A percentile compares a stretch with the other conserved stretches of the same genome.
Conservation (phyloP, 2,888 invertebrate species). For the Eudasyphora cyanicolor region DNA sequence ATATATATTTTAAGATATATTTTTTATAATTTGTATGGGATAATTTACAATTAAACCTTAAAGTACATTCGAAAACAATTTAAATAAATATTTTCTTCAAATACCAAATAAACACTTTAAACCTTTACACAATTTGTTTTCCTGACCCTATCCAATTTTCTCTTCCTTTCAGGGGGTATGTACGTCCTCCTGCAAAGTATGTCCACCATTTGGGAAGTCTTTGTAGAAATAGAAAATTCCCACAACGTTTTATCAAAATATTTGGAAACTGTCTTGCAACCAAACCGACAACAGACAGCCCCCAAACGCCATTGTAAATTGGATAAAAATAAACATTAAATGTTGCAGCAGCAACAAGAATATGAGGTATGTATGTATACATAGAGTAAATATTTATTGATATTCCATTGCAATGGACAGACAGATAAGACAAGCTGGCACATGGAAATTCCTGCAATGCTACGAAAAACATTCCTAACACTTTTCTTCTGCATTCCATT, state of each 20-base stretch:
- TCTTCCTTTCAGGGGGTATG: too few relatives aligned
- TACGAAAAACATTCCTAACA: constrained; percentile 43
- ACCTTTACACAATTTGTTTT: background rate
- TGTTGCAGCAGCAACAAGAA: background rate
- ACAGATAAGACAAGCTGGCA: background rate
- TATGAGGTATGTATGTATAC: too few relatives aligned
- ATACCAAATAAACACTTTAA: background rate
- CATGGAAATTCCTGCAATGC: constrained; percentile 54
- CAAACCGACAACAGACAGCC: background rate
- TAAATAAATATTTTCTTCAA: background rate
- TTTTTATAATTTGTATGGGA: too few relatives aligned
- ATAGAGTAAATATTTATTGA: constrained; percentile 9
- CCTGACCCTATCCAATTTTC: constrained; percentile 17
- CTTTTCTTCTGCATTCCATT: constrained; percentile 8
- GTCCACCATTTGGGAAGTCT: background rate
- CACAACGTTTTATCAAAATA: constrained; percentile 35
- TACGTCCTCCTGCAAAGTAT: background rate
- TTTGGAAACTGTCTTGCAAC: constrained; percentile 42
- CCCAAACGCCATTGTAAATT: background rate
- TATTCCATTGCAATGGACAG: constrained; percentile 28
- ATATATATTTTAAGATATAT: too few relatives aligned
- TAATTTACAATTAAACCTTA: too few relatives aligned
- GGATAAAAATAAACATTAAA: constrained; percentile 34
- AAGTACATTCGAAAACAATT: too few relatives aligned
- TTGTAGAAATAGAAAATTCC: constrained; percentile 32